Evolutionary conservation across 2,888 invertebrate species (phyloP), one percentile per base, ranked within the genome.

Genomic region (Drosophila mimica): DNA sequence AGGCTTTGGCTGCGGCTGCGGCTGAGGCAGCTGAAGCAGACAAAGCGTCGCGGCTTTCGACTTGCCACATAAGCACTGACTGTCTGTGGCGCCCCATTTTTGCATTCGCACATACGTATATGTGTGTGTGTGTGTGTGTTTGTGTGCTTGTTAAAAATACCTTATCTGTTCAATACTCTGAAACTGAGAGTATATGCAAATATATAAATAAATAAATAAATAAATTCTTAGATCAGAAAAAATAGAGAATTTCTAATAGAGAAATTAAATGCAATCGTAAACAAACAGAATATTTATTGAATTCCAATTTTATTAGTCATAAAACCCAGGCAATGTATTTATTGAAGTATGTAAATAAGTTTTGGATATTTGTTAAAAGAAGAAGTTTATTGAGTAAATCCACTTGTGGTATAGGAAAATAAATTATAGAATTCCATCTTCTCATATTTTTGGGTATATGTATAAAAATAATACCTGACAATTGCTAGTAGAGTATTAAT

Each of bases 21-120:
- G 7, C 49, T 9, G 56, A 25, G 34, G 62, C 67, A 46, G 8
- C 46, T 80, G 54, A 33, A n/a, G 82, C 79, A 88, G 85, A 85
- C 89, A 78, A 53, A 68, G 67, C 77, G 88, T 78, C 88, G 90
- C 84, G 76, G 40, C 57, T 31, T 49, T 66, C 76, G 75, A 70
- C 75, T 71, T 60, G 57, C 61, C 33, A 58, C 40, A 65, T 53
- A 58, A 46, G 38, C 33, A 54, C 46, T 28, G 48, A 17, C 51
- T 52, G 58, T 49, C 49, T 76, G 73, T 81, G 84, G 79, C 79
- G 86, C 80, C 74, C 83, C 70, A 81, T 73, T 74, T 85, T 71
- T 77, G 64, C 65, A 60, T 63, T 59, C 28, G 17, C 33, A 8
- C 31, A 31, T 28, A n/a, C 31, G 40, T 30, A 9, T n/a, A 11